Evolutionary conservation across 37 sponge, comb jelly and placozoan species (phyloP).

Genomic region (Aplysina aerophoba): DNA sequence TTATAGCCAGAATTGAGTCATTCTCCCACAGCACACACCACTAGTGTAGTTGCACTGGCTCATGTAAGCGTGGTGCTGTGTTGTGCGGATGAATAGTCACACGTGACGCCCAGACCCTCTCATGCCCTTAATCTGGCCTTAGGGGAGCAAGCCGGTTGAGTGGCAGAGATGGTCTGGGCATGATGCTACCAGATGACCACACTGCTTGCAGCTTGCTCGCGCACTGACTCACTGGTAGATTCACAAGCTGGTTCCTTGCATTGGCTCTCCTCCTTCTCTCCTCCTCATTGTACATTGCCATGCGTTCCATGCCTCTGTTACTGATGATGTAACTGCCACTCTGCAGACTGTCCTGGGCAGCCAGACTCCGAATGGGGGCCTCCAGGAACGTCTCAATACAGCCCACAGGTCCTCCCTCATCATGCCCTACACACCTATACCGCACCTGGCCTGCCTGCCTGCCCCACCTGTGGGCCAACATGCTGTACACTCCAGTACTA

Average conservation of each 20-base stretch:
- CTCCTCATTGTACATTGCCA: not conserved
- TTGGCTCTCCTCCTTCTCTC: not conserved
- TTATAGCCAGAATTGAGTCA: not conserved
- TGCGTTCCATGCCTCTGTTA: constrained; percentile 27
- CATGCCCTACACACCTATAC: constrained; percentile 3
- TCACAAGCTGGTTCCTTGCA: not conserved
- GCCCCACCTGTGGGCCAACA: constrained; percentile 2
- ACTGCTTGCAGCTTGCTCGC: no score
- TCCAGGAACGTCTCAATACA: constrained; percentile 12
- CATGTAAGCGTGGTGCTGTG: not conserved
- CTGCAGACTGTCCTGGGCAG: constrained; percentile 7
- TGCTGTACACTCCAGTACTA: not conserved
- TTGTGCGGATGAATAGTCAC: not conserved
- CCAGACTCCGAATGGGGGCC: not conserved
- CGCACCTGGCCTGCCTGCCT: not conserved
- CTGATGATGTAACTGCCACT: constrained; percentile 28
- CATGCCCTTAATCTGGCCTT: no score
- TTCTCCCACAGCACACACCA: not conserved
- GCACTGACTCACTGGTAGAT: not conserved
- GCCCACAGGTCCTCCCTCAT: not conserved
- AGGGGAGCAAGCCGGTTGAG: no score
- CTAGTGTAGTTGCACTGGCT: not conserved
- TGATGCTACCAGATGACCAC: no score
- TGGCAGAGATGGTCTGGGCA: no score
- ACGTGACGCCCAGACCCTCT: no score